phyloP scores from a whole-genome alignment of 1,140 invertebrate species.

The Cydia amplana region DNA sequence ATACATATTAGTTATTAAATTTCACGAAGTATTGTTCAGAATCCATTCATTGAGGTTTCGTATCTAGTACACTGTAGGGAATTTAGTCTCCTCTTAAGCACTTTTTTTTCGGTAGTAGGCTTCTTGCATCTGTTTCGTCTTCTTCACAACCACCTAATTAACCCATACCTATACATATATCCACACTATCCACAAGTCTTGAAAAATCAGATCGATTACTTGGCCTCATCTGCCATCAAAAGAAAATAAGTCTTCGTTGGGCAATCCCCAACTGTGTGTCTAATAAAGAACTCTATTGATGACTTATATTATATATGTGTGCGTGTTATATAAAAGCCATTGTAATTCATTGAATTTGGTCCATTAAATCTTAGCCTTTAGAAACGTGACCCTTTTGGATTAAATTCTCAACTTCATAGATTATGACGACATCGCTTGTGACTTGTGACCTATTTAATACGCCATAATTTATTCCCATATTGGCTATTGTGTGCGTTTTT shows the following conservation, averaged over 20 bases:
- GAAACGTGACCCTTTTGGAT: constrained; percentile 13
- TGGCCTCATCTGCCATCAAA: too few relatives aligned
- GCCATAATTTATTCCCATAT: background rate
- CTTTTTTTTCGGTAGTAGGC: too few relatives aligned
- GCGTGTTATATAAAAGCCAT: too few relatives aligned
- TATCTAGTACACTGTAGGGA: too few relatives aligned
- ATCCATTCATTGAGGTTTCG: too few relatives aligned
- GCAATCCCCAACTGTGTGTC: background rate
- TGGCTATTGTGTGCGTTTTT: background rate
- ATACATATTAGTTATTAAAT: background rate
- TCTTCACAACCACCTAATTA: too few relatives aligned
- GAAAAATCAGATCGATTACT: too few relatives aligned
- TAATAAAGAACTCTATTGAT: background rate
- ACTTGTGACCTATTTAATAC: background rate
- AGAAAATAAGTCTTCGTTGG: too few relatives aligned
- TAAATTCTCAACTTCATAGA: constrained; percentile 6
- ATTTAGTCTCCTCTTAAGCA: too few relatives aligned
- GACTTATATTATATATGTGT: background rate
- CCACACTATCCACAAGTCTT: too few relatives aligned
- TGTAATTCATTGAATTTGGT: background rate
- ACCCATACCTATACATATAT: too few relatives aligned
- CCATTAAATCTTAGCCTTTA: background rate
- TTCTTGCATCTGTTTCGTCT: too few relatives aligned
- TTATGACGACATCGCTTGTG: background rate
- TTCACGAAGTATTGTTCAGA: background rate